A percentile compares a stretch with the other conserved stretches of the same genome.
Conservation (phyloP, 2,888 invertebrate species). For the Oligia fasciuncula region DNA sequence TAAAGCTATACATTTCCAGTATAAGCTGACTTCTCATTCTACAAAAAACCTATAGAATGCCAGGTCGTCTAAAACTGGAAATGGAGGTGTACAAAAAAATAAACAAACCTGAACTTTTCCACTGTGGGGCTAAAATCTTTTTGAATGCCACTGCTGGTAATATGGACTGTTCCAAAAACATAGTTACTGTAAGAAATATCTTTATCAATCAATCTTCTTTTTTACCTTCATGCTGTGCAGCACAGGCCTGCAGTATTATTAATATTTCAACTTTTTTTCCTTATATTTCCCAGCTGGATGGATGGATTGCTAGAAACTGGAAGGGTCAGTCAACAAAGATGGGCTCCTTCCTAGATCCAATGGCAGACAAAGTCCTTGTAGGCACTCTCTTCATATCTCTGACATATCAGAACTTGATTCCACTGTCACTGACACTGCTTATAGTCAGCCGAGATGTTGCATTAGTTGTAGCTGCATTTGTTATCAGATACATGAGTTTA, state of each 20-base stretch:
- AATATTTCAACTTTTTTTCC: not conserved
- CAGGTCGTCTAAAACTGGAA: too few species aligned
- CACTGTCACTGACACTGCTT: conserved; percentile 94
- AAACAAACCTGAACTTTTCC: not conserved
- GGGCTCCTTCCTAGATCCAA: conserved; percentile 98
- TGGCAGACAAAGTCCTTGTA: conserved; percentile 98
- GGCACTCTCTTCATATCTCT: conserved; percentile 96
- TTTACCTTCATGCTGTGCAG: not conserved
- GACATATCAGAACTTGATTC: conserved; percentile 96
- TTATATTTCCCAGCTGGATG: conserved; percentile 93
- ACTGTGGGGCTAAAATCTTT: not conserved
- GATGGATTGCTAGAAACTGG: conserved; percentile 98
- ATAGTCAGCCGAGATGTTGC: conserved; percentile 96
- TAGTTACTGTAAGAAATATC: not conserved
- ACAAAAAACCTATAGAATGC: not conserved
- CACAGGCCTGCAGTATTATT: not conserved
- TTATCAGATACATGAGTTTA: conserved; percentile 96
- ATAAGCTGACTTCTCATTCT: not conserved
- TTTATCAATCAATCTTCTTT: not conserved
- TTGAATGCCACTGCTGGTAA: not conserved
- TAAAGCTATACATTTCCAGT: too few species aligned
- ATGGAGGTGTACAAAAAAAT: not conserved
- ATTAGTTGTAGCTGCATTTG: conserved; percentile 95
- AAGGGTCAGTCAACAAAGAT: conserved; percentile 97
- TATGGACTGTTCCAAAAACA: not conserved